Evolutionary conservation across 2,888 invertebrate genomes (phyloP), one percentile per base, ranked within the genome.

Genomic region (Endotricha flammealis): DNA sequence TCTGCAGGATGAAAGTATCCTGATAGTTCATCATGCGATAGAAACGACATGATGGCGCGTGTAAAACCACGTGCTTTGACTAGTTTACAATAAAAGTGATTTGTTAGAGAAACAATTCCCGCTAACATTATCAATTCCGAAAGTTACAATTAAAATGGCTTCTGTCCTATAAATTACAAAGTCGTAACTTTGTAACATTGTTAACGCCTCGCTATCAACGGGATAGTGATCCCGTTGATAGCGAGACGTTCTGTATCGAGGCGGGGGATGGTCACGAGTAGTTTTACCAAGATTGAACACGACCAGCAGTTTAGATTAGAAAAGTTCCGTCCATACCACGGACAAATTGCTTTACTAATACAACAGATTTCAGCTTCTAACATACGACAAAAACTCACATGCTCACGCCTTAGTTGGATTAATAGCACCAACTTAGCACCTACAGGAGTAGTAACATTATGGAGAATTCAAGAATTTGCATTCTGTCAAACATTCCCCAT

Each of bases 341-440:
- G 70, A 80, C 78, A 82, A 82, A 83, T 82, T 80, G 79, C 78
- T 81, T 77, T 66, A 73, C 75, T 82, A 80, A 81, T 78, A 79
- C 77, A 78, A 79, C 79, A 80, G 70, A 80, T 79, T 78, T 74
- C 64, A 55, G 59, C 17, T 42, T 43, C 57, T 53, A 55, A 62
- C 68, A 68, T 65, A 55, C 50, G 47, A 52, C 73, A 74, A 77
- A 74, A 74, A 72, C 66, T 49, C 12, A 27, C 27, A 11, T 8
- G 10, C 12, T 10, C 22, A 24, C 17, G 6, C 4, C 12, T 28
- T 12, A 20, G 9, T 16, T 16, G n/a, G n/a, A n/a, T n/a, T n/a
- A n/a, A n/a, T n/a, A n/a, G n/a, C n/a, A 17, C 20, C 20, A 17
- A 4, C 20, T 6, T 17, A 17, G 20, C 20, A 17, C 20, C 7